Base-by-base conservation (phyloP, 2,888 invertebrate species). In the Chrysomela aeneicollis region DNA sequence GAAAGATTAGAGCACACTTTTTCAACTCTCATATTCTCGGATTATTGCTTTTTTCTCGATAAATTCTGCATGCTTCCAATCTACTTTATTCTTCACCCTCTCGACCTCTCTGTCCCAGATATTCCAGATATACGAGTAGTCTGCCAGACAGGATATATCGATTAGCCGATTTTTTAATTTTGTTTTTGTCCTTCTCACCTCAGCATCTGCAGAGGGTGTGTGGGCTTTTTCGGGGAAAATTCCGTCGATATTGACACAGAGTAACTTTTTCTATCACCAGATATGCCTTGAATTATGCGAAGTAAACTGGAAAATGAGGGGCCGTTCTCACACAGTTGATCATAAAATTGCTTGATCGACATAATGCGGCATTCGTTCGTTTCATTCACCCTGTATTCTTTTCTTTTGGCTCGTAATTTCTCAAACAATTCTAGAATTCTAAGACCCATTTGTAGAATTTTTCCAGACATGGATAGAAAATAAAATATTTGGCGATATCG, bases 161-260 rank as follows among this genome's bases (percentile, higher is more conserved):
- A 67, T 67, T 67, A 63, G 66, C 63, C 60, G 60, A 67, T 63
- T 67, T 26, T 66, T 63, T 61, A 67, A 67, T 67, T 63, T 63
- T 61, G 66, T 67, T 63, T 67, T 63, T 63, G 63, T 60, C 35
- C 63, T 66, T 60, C 63, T 63, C 63, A 62, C 59, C 62, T 66
- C 63, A 59, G 52, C 66, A 59, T 66, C 66, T 66, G 62, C 59
- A 66, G n/a, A n/a, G 62, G 62, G 65, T 42, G 46, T 57, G 46
- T 42, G 26, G 21, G 9, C 6, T 49, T 19, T 22, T 6, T n/a
- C 15, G 15, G 42, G 15, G 15, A 3, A 42, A 22, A 49, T 18
- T 19, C 21, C 49, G 19, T 49, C 49, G 22, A 21, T 49, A 49
- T 49, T 21, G 22, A 42, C 42, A 42, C 15, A 15, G 49, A 49